Percentiles rank a stretch among this genome's conserved stretches.
phyloP scores from a whole-genome alignment of 2,113 vertebrate genomes.

The Dryoscopus gambensis region DNA sequence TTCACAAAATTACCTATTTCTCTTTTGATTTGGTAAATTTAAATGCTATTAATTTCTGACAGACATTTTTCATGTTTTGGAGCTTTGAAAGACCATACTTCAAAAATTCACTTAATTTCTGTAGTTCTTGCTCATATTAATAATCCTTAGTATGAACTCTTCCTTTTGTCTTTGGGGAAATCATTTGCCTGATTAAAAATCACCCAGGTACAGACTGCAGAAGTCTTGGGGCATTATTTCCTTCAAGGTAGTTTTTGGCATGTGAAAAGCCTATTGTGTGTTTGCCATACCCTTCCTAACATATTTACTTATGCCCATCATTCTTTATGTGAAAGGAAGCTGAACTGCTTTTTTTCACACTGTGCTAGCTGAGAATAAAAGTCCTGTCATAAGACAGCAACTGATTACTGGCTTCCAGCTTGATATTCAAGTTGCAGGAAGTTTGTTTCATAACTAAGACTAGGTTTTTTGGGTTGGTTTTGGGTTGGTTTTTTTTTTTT shows the following conservation, averaged over 20 bases:
- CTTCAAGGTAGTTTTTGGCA: neutral
- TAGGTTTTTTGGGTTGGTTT: neutral
- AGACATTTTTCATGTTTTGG: neutral
- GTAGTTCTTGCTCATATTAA: neutral
- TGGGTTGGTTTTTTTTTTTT: too few species aligned
- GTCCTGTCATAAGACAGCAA: neutral
- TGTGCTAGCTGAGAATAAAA: slow-evolving; percentile 15
- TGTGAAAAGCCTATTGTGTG: neutral
- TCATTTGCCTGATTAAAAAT: neutral
- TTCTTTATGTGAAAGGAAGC: slow-evolving; percentile 12
- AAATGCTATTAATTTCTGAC: neutral
- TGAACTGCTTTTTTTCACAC: slow-evolving; percentile 27
- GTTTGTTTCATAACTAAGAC: neutral
- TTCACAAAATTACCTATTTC: neutral
- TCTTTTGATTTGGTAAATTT: neutral
- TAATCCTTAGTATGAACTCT: neutral
- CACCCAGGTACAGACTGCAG: neutral
- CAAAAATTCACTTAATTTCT: neutral
- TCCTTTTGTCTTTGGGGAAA: neutral
- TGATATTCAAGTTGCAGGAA: neutral
- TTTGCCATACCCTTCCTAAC: neutral
- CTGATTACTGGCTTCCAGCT: neutral
- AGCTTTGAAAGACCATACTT: neutral
- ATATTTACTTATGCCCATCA: neutral
- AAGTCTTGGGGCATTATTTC: neutral